Conservation (phyloP, 2,113 vertebrate genomes). For the Rhea americana region DNA sequence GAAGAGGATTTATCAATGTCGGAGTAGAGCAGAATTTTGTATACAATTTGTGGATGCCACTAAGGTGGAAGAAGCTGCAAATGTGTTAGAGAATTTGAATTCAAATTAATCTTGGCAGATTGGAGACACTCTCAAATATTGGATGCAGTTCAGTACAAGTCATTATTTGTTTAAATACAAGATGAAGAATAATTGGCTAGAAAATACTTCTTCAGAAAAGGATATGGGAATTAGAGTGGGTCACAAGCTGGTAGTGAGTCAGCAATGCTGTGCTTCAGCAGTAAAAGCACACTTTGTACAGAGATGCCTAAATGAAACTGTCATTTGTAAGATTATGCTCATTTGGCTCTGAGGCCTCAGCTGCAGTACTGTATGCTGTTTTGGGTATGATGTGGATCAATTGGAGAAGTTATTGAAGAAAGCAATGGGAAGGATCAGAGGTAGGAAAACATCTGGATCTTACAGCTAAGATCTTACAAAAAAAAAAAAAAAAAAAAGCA, state of each 20-base stretch:
- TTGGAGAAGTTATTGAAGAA: background rate
- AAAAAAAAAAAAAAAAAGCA: background rate
- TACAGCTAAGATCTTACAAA: no score
- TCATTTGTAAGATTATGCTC: background rate
- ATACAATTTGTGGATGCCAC: background rate
- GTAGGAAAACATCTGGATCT: background rate
- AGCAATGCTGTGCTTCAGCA: background rate
- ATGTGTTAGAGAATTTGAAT: background rate
- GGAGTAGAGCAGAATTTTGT: background rate
- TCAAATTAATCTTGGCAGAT: background rate
- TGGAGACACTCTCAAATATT: background rate
- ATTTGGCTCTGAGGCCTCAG: background rate
- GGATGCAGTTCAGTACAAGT: background rate
- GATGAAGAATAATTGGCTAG: background rate
- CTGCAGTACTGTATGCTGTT: background rate
- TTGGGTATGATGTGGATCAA: background rate
- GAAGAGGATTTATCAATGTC: background rate
- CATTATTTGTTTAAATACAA: background rate
- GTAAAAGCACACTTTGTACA: background rate
- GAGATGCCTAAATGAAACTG: background rate
- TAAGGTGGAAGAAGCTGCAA: background rate
- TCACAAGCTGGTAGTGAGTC: background rate
- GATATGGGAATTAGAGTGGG: background rate
- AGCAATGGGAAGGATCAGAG: background rate
- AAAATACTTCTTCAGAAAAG: background rate